phyloP scores from a whole-genome alignment of 1,140 invertebrate genomes.

The Frieseomelitta varia region DNA sequence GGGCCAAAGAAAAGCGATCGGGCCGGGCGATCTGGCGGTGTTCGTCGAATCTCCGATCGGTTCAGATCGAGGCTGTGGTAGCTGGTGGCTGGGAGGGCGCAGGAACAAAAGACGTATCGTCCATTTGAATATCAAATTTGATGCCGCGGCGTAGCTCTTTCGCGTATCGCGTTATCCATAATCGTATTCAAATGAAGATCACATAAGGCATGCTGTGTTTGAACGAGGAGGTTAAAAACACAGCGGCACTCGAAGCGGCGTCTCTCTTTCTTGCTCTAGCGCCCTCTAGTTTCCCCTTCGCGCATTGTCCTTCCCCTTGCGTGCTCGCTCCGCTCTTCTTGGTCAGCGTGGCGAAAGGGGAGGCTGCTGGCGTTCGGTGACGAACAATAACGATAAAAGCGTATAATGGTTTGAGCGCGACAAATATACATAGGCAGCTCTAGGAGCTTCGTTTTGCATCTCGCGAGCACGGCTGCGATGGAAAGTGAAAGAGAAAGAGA shows the following conservation, averaged over 20 bases:
- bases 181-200: constrained; percentile 82
- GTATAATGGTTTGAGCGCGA: constrained; percentile 79
- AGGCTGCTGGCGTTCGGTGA: constrained; percentile 58
- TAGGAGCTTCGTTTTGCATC: constrained; percentile 41
- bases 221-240: constrained; percentile 70
- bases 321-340: too few relatives aligned
- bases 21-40: not conserved
- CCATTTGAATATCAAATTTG: constrained; percentile 82
- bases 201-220: constrained; percentile 77
- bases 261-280: constrained; percentile 38
- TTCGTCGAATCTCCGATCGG: constrained; percentile 68
- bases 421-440: constrained; percentile 75
- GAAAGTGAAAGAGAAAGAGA: too few relatives aligned
- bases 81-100: not conserved
- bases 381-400: constrained; percentile 80
- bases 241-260: not conserved
- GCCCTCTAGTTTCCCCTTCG: constrained; percentile 43
- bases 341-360: not conserved
- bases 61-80: constrained; percentile 28
- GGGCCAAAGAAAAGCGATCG: not conserved
- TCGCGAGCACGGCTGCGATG: not conserved
- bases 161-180: constrained; percentile 78
- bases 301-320: not conserved
- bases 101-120: constrained; percentile 67
- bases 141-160: constrained; percentile 64